These are phyloP conservation scores for Cyrtodaria siliqua DNA, from an alignment of 2,888 invertebrate species.

Conservation along the genomic window DNA sequence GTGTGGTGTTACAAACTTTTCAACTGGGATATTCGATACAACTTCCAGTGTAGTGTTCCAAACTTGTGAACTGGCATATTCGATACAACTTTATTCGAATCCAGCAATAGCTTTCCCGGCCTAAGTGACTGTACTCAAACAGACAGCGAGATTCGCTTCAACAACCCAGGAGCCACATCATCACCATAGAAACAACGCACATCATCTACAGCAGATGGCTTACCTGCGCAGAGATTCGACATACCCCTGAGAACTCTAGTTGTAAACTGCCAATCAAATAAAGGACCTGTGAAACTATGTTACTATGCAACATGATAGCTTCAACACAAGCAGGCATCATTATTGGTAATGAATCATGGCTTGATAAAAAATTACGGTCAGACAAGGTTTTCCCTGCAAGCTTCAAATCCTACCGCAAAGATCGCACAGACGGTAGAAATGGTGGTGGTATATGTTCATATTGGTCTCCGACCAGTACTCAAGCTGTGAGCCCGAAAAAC, in stretches of 20 bases:
- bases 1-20: constrained; percentile 42
- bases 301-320: constrained; percentile 10
- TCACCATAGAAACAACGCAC: background rate
- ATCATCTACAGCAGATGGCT: background rate
- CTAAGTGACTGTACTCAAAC: background rate
- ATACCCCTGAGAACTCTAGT: constrained; percentile 5
- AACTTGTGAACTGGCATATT: no score
- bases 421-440: background rate
- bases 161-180: constrained; percentile 16
- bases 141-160: constrained; percentile 14
- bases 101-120: background rate
- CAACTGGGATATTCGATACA: constrained; percentile 27
- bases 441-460: constrained; percentile 18
- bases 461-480: no score
- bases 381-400: constrained; percentile 3
- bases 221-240: background rate
- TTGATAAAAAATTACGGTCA: constrained; percentile 7
- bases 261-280: constrained; percentile 8
- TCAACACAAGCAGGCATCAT: constrained; percentile 25
- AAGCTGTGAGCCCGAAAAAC: constrained; percentile 19
- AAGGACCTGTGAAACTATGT: constrained; percentile 4
- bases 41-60: no score
- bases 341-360: constrained; percentile 22
- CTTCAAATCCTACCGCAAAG: constrained; percentile 4
- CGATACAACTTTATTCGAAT: no score